Evolutionary conservation across 1,140 invertebrate genomes (phyloP).

Genomic region (Brachionus sp.): DNA sequence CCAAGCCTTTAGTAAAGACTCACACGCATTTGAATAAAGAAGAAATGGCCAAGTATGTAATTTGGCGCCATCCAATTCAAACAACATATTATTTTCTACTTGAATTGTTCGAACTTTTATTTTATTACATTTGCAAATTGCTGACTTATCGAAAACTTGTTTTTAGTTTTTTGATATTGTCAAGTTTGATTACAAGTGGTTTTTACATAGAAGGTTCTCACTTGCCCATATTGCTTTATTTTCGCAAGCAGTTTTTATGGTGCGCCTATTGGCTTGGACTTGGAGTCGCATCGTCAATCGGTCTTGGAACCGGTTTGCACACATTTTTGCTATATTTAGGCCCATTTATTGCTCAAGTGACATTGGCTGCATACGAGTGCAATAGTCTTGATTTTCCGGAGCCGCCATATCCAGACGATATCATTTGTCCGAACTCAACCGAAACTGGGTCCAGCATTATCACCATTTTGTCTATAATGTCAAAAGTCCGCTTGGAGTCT

Average conservation of each 20-base stretch:
- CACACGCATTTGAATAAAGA: constrained; percentile 44
- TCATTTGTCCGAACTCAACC: constrained; percentile 44
- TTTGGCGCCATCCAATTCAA: constrained; percentile 78
- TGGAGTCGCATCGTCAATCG: constrained; percentile 91
- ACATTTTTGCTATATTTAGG: constrained; percentile 88
- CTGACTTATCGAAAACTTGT: constrained; percentile 55
- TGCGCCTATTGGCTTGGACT: constrained; percentile 89
- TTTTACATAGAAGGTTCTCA: constrained; percentile 64
- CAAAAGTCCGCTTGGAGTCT: constrained; percentile 89
- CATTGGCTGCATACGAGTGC: constrained; percentile 95
- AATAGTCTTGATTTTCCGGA: constrained; percentile 86
- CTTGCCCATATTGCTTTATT: constrained; percentile 61
- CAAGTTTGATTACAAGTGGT: constrained; percentile 58
- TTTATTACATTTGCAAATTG: constrained; percentile 55
- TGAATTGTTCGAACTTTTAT: constrained; percentile 68
- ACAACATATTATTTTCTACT: constrained; percentile 78
- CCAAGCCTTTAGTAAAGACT: background rate
- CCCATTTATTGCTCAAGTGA: constrained; percentile 73
- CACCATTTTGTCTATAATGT: constrained; percentile 74
- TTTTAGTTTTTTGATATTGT: constrained; percentile 53
- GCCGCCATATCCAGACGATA: constrained; percentile 66
- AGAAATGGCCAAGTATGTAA: constrained; percentile 67
- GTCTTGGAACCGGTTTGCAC: constrained; percentile 92
- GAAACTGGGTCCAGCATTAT: background rate
- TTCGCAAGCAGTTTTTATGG: constrained; percentile 66